A percentile compares a stretch with the other conserved stretches of the same genome.
Conservation (phyloP, 2,888 invertebrate genomes). For the Platynereis dumerilii region DNA sequence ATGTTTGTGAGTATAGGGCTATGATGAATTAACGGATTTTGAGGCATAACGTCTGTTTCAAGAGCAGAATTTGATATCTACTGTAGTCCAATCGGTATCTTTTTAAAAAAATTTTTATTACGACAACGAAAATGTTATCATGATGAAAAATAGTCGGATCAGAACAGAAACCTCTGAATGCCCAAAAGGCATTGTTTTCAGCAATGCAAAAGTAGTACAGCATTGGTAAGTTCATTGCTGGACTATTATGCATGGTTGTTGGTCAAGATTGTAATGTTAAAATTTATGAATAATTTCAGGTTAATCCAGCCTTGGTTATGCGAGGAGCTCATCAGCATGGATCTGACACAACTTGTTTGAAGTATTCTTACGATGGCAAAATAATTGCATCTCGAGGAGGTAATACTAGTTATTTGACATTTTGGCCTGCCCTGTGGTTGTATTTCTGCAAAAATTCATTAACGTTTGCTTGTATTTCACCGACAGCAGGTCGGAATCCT, state of each 20-base stretch:
- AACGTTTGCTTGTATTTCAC: background rate
- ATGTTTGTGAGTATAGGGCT: conserved; percentile 72
- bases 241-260: no score
- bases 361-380: conserved; percentile 86
- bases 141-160: no score
- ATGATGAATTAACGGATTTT: background rate
- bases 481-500: no score
- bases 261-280: no score
- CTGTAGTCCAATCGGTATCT: background rate
- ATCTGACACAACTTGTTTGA: conserved; percentile 81
- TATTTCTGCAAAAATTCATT: conserved; percentile 1
- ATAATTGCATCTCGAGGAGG: conserved; percentile 80
- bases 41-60: no score
- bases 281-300: conserved; percentile 60
- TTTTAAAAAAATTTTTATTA: background rate
- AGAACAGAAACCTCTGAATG: no score
- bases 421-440: background rate
- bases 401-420: conserved; percentile 28
- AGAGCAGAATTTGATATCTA: background rate
- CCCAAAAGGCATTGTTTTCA: no score
- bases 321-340: conserved; percentile 75
- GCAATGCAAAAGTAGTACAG: no score
- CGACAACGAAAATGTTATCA: no score
- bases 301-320: conserved; percentile 79
- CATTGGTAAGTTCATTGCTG: no score